These are phyloP conservation scores for Echiichthys vipera DNA, from an alignment of 2,797 vertebrate genomes.

Conservation along the genomic window DNA sequence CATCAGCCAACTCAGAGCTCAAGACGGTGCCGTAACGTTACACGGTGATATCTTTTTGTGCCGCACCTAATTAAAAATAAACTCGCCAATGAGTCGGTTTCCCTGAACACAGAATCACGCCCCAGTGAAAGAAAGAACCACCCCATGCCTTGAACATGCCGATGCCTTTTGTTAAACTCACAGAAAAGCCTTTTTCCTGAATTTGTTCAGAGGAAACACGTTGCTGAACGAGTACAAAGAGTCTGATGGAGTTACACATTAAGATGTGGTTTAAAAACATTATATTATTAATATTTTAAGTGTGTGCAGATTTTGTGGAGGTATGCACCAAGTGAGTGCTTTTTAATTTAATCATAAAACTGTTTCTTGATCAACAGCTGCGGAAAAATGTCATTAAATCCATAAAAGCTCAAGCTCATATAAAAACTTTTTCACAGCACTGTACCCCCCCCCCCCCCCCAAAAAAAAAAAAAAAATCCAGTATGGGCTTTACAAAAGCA, in stretches of 20 bases:
- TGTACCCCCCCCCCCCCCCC: constrained; percentile 18
- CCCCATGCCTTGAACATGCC: not conserved
- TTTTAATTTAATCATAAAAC: not conserved
- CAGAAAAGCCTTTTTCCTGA: not conserved
- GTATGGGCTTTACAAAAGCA: constrained; percentile 76
- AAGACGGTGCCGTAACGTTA: not conserved
- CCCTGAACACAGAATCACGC: not conserved
- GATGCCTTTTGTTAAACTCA: not conserved
- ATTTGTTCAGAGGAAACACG: not conserved
- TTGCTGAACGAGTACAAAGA: not conserved
- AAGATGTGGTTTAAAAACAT: not conserved
- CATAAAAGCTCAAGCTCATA: constrained; percentile 49
- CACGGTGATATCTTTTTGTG: not conserved
- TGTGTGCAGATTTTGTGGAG: not conserved
- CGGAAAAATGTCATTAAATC: constrained; percentile 26
- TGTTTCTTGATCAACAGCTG: not conserved
- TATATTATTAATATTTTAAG: not conserved
- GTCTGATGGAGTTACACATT: not conserved
- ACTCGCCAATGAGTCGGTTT: not conserved
- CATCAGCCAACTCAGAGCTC: not conserved
- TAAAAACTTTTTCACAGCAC: constrained; percentile 59
- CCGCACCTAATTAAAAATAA: not conserved
- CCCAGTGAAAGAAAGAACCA: not conserved
- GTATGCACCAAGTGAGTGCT: not conserved
- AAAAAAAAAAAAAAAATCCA: no score